Base-by-base conservation (phyloP, 2,797 vertebrate species). In the Sylvia borin region DNA sequence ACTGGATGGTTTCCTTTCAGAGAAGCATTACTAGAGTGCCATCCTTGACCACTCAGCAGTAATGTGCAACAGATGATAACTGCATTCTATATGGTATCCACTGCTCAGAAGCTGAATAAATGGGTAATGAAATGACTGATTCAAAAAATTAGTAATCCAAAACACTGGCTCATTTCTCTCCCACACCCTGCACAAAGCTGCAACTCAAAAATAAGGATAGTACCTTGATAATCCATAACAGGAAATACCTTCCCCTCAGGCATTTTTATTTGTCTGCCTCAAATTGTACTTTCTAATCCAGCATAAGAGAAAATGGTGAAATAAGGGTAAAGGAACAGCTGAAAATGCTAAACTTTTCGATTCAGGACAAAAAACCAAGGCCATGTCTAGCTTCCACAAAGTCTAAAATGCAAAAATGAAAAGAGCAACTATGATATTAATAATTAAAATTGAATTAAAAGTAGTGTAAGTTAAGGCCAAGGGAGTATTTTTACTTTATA, bases 361-460 rank as follows among this genome's bases (percentile, higher is more conserved):
- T 57, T 18, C 32, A 67, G 84, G 47, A 62, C 22, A 60, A 42
- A 93, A 95, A 80, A 84, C 13, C 26, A 45, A 71, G 72, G 40
- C 75, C 7, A 55, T 82, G 16, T 31, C 47, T 90, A 65, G 32
- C 20, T 75, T 78, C 22, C 48, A 67, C 36, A 51, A 50, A 45
- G n/a, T 53, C 45, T 83, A 85, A 93, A 95, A 91, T 55, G 62
- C 40, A 93, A 88, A 95, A 96, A 55, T 0, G 7, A 91, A 91
- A 96, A 96, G 48, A 86, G 36, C 72, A 93, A 95, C 78, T 75
- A 84, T 67, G 91, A 82, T 88, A 96, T 97, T 92, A 97, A 97
- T 96, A 97, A 96, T 96, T 96, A 93, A 97, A 96, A 95, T 91
- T 94, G 79, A 97, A 97, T 97, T 97, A 94, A 96, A 96, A 96